These are phyloP conservation scores for Eilema sororculum DNA, from an alignment of 2,888 invertebrate genomes.

Conservation along the genomic window DNA sequence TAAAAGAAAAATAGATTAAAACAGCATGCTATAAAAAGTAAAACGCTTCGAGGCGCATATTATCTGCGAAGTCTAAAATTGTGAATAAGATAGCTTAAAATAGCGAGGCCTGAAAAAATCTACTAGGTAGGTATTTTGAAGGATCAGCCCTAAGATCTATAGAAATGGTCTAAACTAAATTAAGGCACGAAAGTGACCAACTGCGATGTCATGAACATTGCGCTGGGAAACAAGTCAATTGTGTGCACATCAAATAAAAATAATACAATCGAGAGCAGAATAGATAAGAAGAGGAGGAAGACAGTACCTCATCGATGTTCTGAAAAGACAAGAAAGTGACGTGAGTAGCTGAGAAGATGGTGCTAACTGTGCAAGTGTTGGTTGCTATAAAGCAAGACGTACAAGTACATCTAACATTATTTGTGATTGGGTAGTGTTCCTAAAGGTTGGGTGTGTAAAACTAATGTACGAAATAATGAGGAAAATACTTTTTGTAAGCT, in stretches of 20 bases:
- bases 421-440: conserved; percentile 47
- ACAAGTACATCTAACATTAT: conserved; percentile 38
- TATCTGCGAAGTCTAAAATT: conserved; percentile 27
- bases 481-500: conserved; percentile 52
- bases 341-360: conserved; percentile 76
- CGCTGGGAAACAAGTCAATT: conserved; percentile 49
- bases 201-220: conserved; percentile 55
- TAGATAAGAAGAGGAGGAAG: conserved; percentile 74
- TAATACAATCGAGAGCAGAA: conserved; percentile 71
- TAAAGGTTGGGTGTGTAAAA: conserved; percentile 41
- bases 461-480: conserved; percentile 40
- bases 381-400: conserved; percentile 48
- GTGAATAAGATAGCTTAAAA: conserved; percentile 38
- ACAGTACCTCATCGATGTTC: conserved; percentile 88
- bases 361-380: conserved; percentile 71
- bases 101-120: conserved; percentile 45
- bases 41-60: conserved; percentile 30
- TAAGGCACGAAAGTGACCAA: conserved; percentile 50
- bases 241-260: conserved; percentile 71
- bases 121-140: conserved; percentile 40
- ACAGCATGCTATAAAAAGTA: conserved; percentile 41
- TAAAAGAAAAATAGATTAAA: conserved; percentile 26
- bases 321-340: conserved; percentile 87
- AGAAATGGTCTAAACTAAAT: conserved; percentile 58
- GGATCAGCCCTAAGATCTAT: conserved; percentile 51